Evolutionary conservation across 2,888 invertebrate genomes (phyloP).

Genomic region (Campoletis raptor): DNA sequence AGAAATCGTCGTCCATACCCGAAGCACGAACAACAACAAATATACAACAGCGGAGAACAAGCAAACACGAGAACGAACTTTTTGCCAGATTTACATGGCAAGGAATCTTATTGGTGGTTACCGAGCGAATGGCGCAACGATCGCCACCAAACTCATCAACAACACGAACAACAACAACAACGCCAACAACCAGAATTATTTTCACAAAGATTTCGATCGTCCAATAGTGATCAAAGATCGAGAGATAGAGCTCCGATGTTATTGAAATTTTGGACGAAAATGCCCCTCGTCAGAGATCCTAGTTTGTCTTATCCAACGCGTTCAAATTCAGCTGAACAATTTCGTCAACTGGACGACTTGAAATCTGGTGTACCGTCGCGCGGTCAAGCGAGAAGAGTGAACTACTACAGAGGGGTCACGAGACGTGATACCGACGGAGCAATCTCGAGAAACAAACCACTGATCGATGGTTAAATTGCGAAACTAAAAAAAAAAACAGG

Average conservation of each 20-base stretch:
- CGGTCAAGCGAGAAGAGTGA: slow-evolving; percentile 56
- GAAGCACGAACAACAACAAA: slow-evolving; percentile 55
- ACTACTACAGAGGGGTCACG: slow-evolving; percentile 70
- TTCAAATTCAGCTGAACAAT: slow-evolving; percentile 46
- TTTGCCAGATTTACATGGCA: slow-evolving; percentile 66
- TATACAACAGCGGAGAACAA: slow-evolving; percentile 13
- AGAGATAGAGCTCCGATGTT: slow-evolving; percentile 75
- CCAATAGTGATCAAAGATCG: slow-evolving; percentile 69
- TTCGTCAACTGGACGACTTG: neutral
- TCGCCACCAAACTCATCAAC: slow-evolving; percentile 63
- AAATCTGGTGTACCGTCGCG: neutral
- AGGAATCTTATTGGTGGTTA: slow-evolving; percentile 74
- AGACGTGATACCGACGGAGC: slow-evolving; percentile 71
- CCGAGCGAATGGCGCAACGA: slow-evolving; percentile 73
- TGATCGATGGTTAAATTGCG: slow-evolving; percentile 67
- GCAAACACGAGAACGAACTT: neutral
- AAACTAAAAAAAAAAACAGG: neutral
- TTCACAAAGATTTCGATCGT: slow-evolving; percentile 17
- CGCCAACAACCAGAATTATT: neutral
- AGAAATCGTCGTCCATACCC: slow-evolving; percentile 70
- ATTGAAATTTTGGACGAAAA: slow-evolving; percentile 78
- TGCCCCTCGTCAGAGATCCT: slow-evolving; percentile 79
- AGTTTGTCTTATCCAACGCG: slow-evolving; percentile 72
- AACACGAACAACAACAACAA: slow-evolving; percentile 30
- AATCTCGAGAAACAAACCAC: slow-evolving; percentile 61